Conservation (phyloP, 2,113 vertebrate genomes). For the Junco hyemalis region DNA sequence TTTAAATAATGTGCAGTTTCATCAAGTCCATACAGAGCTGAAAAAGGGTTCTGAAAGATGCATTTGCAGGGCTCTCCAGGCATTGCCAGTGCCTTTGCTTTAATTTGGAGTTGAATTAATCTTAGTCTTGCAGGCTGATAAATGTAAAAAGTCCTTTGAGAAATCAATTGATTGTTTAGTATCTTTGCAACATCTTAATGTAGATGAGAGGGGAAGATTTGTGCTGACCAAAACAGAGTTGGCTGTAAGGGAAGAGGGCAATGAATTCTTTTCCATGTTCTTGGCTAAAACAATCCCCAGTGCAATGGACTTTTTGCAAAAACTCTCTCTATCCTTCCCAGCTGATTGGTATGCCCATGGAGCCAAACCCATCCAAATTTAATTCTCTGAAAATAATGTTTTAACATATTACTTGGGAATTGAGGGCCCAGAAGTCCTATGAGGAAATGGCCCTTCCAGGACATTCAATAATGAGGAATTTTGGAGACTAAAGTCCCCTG, state of each 20-base stretch:
- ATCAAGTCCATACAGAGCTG: background rate
- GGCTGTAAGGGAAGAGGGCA: background rate
- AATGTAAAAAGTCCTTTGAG: background rate
- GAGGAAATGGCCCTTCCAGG: background rate
- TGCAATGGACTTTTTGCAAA: background rate
- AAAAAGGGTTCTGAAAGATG: background rate
- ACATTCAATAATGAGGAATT: background rate
- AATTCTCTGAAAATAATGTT: background rate
- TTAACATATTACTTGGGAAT: background rate
- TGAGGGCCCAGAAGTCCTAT: background rate
- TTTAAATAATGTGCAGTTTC: background rate
- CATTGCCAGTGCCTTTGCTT: background rate
- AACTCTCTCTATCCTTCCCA: background rate
- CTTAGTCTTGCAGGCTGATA: background rate
- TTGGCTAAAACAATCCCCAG: background rate
- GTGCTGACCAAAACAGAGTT: background rate
- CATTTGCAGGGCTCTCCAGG: background rate
- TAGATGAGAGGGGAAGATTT: background rate
- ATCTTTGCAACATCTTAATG: background rate
- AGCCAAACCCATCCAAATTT: background rate
- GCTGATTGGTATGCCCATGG: background rate
- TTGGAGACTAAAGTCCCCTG: background rate
- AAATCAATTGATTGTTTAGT: background rate
- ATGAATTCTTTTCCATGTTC: background rate
- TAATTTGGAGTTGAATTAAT: background rate